Conservation (phyloP, 2,888 invertebrate genomes). For the Acanthoscelides obtectus region DNA sequence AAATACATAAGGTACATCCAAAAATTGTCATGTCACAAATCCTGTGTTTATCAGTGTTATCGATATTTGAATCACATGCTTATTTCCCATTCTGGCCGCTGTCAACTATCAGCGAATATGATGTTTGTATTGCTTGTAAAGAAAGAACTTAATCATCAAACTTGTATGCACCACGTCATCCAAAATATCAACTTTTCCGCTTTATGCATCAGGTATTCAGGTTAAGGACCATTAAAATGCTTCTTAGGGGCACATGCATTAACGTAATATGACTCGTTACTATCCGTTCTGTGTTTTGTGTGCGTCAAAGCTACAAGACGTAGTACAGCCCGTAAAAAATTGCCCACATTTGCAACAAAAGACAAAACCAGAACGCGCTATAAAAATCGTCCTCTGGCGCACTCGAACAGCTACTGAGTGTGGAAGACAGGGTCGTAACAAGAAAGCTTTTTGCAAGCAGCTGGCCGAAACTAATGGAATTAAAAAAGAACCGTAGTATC, state of each 20-base stretch:
- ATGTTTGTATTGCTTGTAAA: too few relatives aligned
- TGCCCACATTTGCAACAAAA: background rate
- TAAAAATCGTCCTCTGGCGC: background rate
- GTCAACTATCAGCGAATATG: too few relatives aligned
- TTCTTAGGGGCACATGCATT: background rate
- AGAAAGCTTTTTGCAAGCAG: too few relatives aligned
- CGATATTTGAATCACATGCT: too few relatives aligned
- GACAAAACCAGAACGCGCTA: background rate
- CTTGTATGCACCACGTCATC: background rate
- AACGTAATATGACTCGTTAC: background rate
- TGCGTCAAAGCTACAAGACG: background rate
- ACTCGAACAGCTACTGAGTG: background rate
- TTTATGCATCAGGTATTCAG: background rate
- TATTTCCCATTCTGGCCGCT: too few relatives aligned
- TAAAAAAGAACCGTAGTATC: too few relatives aligned
- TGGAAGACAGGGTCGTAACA: background rate
- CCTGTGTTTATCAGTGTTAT: too few relatives aligned
- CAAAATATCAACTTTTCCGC: background rate
- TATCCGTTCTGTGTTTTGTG: background rate
- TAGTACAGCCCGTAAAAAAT: background rate
- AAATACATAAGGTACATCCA: too few relatives aligned
- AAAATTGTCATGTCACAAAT: too few relatives aligned
- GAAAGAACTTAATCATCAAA: too few relatives aligned
- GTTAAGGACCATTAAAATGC: background rate
- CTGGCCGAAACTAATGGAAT: too few relatives aligned